These are phyloP conservation scores for Lepidocyrtinus sp. DNA, from an alignment of 2,888 invertebrate species.

Conservation along the genomic window DNA sequence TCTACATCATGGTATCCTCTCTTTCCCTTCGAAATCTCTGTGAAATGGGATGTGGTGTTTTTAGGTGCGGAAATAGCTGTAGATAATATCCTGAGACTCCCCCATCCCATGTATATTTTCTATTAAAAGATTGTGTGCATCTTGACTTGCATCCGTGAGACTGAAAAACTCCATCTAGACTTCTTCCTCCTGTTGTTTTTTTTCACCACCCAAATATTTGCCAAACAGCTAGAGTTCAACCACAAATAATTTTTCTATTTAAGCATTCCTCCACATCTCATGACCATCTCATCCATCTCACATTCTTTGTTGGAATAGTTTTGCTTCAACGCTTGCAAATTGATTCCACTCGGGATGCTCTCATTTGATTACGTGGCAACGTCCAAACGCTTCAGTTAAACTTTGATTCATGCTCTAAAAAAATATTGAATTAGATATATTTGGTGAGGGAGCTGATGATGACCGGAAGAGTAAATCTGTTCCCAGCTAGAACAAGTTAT, in stretches of 20 bases:
- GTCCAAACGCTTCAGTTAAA: no score
- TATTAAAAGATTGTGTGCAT: background rate
- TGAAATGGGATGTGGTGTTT: background rate
- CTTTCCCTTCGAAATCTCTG: background rate
- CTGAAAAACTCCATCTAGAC: no score
- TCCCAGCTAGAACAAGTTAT: slow-evolving; percentile 41
- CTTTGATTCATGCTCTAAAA: no score
- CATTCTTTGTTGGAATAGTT: no score
- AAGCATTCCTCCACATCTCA: no score
- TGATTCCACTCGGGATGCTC: no score
- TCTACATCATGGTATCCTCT: background rate
- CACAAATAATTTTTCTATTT: no score
- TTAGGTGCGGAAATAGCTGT: background rate
- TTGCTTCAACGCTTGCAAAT: no score
- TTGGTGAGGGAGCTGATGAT: no score
- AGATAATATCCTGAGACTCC: background rate
- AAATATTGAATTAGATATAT: slow-evolving; percentile 44
- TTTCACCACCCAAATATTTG: background rate
- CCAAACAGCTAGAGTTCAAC: no score
- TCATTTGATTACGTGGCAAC: no score
- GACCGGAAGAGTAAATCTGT: slow-evolving; percentile 56
- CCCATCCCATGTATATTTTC: background rate
- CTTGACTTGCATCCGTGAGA: slow-evolving; percentile 23
- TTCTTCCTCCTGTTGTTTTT: background rate
- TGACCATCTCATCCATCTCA: no score